Evolutionary conservation across 1,140 invertebrate species (phyloP), one percentile per base, ranked within the genome.

Genomic region (Conopomorpha cramerella): DNA sequence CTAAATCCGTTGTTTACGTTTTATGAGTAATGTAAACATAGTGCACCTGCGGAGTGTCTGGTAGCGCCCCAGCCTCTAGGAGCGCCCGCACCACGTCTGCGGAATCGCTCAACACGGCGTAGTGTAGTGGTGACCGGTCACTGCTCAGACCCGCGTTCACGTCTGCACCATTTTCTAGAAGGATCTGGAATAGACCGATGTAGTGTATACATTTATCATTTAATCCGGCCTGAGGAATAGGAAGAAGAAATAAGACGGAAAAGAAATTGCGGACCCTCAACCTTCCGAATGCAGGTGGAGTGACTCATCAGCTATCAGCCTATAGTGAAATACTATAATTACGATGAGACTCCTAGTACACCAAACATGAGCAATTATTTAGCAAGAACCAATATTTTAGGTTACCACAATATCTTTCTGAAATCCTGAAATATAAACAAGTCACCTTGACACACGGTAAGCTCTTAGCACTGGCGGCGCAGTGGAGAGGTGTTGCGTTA

Each of bases 401-500:
- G n/a, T n/a, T n/a, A n/a, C n/a, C n/a, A n/a, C n/a, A n/a, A n/a
- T n/a, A n/a, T n/a, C n/a, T n/a, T n/a, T n/a, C n/a, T n/a, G n/a
- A n/a, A n/a, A 43, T 38, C 15, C 39, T 35, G 26, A 29, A 29
- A 16, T 16, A 26, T 35, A 42, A 39, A 34, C 25, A 49, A 34
- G 41, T 60, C 54, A 76, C 74, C 60, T 76, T 65, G 2, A 79
- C 59, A 37, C 81, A 83, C 14, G 56, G 48, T 3, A 84, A 40
- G 45, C 83, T 81, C 29, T 83, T 85, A 7, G 80, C 80, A 39
- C 84, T 86, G 1, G 89, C 87, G 2, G 89, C 89, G 49, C 87
- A 90, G 52, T 91, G 88, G 13, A 93, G 62, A 1, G 90, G 86
- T 2, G 89, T 91, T 2, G 83, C 84, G 50, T 85, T 84, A 35